Conservation (phyloP, 2,797 vertebrate species). For the Acanthopagrus latus region DNA sequence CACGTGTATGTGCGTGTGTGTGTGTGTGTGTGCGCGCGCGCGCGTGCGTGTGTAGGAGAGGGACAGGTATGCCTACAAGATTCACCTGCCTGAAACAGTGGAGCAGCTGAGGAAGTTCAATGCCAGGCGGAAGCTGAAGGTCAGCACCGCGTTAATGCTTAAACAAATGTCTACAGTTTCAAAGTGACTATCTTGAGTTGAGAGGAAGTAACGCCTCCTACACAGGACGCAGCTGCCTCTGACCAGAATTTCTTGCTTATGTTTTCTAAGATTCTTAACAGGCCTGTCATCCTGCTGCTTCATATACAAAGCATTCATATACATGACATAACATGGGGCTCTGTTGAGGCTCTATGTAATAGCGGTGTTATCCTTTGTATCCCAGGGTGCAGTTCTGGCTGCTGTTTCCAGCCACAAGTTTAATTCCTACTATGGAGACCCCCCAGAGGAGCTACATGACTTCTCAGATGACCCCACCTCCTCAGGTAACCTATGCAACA, state of each 20-base stretch:
- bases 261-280: neutral
- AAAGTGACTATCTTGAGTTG: neutral
- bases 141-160: constrained; percentile 55
- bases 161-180: neutral
- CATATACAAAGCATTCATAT: neutral
- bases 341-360: neutral
- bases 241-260: constrained; percentile 16
- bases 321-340: neutral
- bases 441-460: constrained; percentile 97
- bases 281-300: neutral
- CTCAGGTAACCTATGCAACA: constrained; percentile 88
- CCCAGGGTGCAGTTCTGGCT: constrained; percentile 96
- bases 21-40: neutral
- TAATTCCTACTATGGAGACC: constrained; percentile 99
- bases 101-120: constrained; percentile 99
- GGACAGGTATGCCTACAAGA: constrained; percentile 99
- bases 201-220: constrained; percentile 22
- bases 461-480: constrained; percentile 99
- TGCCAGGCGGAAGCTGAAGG: constrained; percentile 98
- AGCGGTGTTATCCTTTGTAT: neutral
- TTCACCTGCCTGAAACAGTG: constrained; percentile 98
- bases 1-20: neutral
- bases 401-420: constrained; percentile 99
- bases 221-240: neutral
- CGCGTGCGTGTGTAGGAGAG: constrained; percentile 87